phyloP scores from a whole-genome alignment of 2,797 vertebrate species.

The Tragelaphus eurycerus region DNA sequence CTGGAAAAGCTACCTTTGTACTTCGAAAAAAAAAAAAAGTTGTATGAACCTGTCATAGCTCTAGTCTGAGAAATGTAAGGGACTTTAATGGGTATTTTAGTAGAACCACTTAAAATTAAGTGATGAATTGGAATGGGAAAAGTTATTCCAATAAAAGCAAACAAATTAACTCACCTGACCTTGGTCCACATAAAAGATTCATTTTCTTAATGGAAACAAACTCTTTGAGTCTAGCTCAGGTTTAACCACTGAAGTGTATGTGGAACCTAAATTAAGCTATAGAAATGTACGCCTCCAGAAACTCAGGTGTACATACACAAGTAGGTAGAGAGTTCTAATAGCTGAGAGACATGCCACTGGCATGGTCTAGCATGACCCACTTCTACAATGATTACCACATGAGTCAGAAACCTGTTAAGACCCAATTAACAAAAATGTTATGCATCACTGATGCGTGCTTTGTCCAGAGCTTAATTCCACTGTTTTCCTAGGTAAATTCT shows the following conservation, averaged over 20 bases:
- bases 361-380: constrained; percentile 82
- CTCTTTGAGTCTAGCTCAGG: constrained; percentile 64
- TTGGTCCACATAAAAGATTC: constrained; percentile 77
- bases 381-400: constrained; percentile 82
- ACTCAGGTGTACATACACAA: constrained; percentile 70
- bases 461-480: constrained; percentile 86
- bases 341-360: constrained; percentile 71
- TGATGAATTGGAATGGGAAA: constrained; percentile 77
- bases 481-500: constrained; percentile 85
- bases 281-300: constrained; percentile 25
- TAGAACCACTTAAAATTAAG: constrained; percentile 78
- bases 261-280: constrained; percentile 65
- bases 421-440: constrained; percentile 87
- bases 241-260: constrained; percentile 72
- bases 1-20: constrained; percentile 31
- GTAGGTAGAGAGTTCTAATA: constrained; percentile 72
- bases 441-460: constrained; percentile 85
- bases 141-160: constrained; percentile 81
- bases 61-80: constrained; percentile 62
- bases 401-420: constrained; percentile 87
- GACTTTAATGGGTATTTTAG: constrained; percentile 75
- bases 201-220: constrained; percentile 80
- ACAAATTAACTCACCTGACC: constrained; percentile 79
- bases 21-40: not conserved
- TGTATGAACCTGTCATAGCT: constrained; percentile 50